Evolutionary conservation across 2,888 invertebrate genomes (phyloP).

Genomic region (Drosophila falleni): DNA sequence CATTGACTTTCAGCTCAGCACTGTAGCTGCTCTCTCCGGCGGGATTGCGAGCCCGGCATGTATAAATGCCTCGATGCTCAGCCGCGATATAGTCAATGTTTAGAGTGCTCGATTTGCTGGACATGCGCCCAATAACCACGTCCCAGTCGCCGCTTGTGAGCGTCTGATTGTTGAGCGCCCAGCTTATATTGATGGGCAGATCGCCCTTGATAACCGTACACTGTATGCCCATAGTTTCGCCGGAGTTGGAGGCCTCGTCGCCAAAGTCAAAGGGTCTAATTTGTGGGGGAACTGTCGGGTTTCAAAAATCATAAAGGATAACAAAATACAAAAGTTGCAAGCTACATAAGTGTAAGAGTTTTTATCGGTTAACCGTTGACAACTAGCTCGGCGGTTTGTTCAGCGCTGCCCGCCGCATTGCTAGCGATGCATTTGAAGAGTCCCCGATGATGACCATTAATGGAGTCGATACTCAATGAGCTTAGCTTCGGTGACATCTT

Average conservation of each 20-base stretch:
- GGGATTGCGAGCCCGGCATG: conserved; percentile 88
- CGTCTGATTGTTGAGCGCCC: conserved; percentile 87
- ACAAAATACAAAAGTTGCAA: conserved; percentile 17
- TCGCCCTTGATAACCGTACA: conserved; percentile 89
- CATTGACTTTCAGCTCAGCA: conserved; percentile 85
- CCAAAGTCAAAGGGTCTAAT: conserved; percentile 91
- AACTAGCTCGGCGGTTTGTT: conserved; percentile 89
- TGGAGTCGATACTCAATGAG: conserved; percentile 90
- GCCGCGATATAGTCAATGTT: conserved; percentile 88
- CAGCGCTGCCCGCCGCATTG: conserved; percentile 90
- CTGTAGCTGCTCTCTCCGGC: conserved; percentile 86
- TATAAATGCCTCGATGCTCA: conserved; percentile 88
- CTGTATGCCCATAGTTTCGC: conserved; percentile 89
- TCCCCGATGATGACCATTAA: conserved; percentile 91
- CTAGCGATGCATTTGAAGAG: conserved; percentile 91
- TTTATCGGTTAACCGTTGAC: conserved; percentile 88
- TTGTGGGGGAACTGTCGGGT: conserved; percentile 87
- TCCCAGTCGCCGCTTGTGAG: conserved; percentile 83
- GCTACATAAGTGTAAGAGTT: conserved; percentile 9
- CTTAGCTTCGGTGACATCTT: conserved; percentile 89
- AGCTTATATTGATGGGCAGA: conserved; percentile 88
- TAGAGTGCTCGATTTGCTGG: conserved; percentile 87
- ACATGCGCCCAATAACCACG: conserved; percentile 83
- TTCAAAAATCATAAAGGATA: conserved; percentile 26
- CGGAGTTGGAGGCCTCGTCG: conserved; percentile 90